Evolutionary conservation across 2,113 vertebrate genomes (phyloP).

Genomic region (Sphaerodactylus townsendi): DNA sequence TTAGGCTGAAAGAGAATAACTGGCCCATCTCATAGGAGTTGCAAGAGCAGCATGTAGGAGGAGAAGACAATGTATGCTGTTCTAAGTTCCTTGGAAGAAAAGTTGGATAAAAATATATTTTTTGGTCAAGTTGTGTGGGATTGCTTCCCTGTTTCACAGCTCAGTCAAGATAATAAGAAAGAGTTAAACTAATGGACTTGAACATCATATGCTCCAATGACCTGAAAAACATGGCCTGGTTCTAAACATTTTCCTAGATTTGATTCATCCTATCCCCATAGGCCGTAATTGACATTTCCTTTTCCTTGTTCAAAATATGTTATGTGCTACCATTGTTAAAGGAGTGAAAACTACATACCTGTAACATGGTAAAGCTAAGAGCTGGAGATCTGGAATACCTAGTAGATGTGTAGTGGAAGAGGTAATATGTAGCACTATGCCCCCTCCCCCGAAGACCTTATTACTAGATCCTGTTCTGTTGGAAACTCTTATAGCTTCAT

Average conservation of each 20-base stretch:
- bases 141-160: too few relatives aligned
- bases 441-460: rapidly evolving
- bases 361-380: neutral
- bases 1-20: too few relatives aligned
- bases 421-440: rapidly evolving
- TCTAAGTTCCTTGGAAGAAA: too few relatives aligned
- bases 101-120: too few relatives aligned
- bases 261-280: neutral
- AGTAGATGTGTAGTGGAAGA: neutral
- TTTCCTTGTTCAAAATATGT: neutral
- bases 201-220: neutral
- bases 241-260: neutral
- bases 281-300: neutral
- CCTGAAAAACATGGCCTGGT: neutral
- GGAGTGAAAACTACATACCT: neutral
- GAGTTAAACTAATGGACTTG: too few relatives aligned
- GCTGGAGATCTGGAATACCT: neutral
- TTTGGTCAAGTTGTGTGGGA: too few relatives aligned
- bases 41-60: too few relatives aligned
- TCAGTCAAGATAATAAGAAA: too few relatives aligned
- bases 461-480: too few relatives aligned
- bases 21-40: too few relatives aligned
- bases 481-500: neutral
- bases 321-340: neutral
- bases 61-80: too few relatives aligned